Percentiles rank a stretch among this genome's conserved stretches.
Evolutionary conservation across 1,140 invertebrate species (phyloP).

Genomic region (Sycophila sp.): DNA sequence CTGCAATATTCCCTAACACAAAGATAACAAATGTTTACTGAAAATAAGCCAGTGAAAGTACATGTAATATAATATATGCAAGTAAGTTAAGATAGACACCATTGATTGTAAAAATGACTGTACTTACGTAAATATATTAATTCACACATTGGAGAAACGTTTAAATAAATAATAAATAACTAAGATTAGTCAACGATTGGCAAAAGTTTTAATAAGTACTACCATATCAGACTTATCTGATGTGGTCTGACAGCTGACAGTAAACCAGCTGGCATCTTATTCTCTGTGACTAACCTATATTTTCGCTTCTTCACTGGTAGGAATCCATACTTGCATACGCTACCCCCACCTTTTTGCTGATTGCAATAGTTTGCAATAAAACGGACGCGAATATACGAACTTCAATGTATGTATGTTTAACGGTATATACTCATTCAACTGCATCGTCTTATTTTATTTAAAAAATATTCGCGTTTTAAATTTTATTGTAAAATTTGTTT

Average conservation of each 20-base stretch:
- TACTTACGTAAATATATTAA: conserved; percentile 7
- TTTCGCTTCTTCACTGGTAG: no score
- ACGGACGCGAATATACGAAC: no score
- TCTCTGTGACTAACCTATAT: neutral
- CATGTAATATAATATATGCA: neutral
- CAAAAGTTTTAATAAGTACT: neutral
- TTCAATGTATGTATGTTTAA: no score
- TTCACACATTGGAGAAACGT: conserved; percentile 11
- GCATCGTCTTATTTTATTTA: no score
- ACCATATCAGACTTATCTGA: conserved; percentile 4
- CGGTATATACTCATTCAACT: no score
- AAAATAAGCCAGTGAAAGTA: conserved; percentile 5
- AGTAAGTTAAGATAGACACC: neutral
- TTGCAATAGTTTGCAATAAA: no score
- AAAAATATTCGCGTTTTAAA: no score
- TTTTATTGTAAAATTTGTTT: no score
- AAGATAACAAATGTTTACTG: conserved; percentile 9
- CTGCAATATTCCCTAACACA: neutral
- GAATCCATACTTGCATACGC: no score
- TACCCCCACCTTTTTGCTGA: no score
- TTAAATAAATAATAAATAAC: conserved; percentile 12
- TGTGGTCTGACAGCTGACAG: conserved; percentile 28
- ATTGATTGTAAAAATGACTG: neutral
- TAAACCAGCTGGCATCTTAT: conserved; percentile 34
- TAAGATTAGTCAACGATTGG: conserved; percentile 12